A percentile compares a stretch with the other conserved stretches of the same genome.
phyloP scores from a whole-genome alignment of 2,797 vertebrate genomes.

The Hippocampus kuda region DNA sequence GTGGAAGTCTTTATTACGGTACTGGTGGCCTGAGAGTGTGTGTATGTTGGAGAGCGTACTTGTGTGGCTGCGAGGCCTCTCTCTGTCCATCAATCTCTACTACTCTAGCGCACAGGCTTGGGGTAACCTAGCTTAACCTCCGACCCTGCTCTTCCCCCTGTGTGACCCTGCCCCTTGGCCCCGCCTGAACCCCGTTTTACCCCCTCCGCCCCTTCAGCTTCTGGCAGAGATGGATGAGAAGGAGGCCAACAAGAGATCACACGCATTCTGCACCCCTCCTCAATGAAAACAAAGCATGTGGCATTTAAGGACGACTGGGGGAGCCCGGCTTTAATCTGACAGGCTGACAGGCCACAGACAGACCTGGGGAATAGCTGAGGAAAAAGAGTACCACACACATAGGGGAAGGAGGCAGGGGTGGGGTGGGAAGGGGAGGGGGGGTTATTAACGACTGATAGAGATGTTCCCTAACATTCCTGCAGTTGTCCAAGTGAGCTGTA shows the following conservation, averaged over 20 bases:
- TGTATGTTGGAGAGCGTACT: conserved; percentile 17
- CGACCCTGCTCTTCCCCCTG: conserved; percentile 58
- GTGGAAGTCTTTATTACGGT: conserved; percentile 63
- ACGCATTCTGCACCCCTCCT: conserved; percentile 61
- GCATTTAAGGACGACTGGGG: conserved; percentile 54
- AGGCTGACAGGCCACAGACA: conserved; percentile 54
- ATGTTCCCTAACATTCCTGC: conserved; percentile 48
- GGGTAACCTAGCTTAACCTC: conserved; percentile 59
- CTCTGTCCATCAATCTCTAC: conserved; percentile 14
- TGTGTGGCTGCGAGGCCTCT: conserved; percentile 30
- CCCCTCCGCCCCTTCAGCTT: conserved; percentile 44
- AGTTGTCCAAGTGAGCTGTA: conserved; percentile 50
- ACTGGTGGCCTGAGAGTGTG: conserved; percentile 40
- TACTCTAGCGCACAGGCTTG: conserved; percentile 32
- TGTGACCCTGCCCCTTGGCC: conserved; percentile 57
- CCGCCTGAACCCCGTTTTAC: conserved; percentile 52
- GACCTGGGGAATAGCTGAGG: conserved; percentile 48
- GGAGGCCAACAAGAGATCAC: conserved; percentile 60
- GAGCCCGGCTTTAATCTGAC: conserved; percentile 58
- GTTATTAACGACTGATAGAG: conserved; percentile 38
- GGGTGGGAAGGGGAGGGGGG: conserved; percentile 15
- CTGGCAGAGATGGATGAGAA: conserved; percentile 64
- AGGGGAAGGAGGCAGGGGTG: conserved; percentile 32
- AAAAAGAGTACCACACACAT: conserved; percentile 51
- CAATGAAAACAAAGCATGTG: conserved; percentile 63